Evolutionary conservation across 2,113 vertebrate species (phyloP), one percentile per base, ranked within the genome.

Genomic region (Abramis brama): DNA sequence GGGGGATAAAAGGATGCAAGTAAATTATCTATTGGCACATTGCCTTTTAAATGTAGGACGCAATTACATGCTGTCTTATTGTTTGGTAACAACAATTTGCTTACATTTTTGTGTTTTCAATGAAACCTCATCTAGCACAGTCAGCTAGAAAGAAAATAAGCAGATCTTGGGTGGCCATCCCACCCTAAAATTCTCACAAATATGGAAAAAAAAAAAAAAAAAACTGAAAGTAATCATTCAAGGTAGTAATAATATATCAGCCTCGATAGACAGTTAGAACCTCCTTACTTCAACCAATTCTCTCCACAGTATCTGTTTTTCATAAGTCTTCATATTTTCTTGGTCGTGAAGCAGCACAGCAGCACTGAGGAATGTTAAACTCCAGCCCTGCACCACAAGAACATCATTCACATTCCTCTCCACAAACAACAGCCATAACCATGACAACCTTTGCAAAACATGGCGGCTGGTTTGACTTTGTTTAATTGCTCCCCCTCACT

Each of bases 401-500:
- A 93, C 91, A 93, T 91, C 91, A 90, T 86, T 90, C 91, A 90
- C 94, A 94, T 94, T 95, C 93, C 93, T 94, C 91, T 87, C 89
- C 11, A 83, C 91, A 89, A 92, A 93, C 93, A 91, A 91, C 90
- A 92, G 91, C 87, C 82, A 92, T 95, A 89, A 82, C 93, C 91
- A 93, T 89, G 90, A 92, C 91, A 94, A 95, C 93, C 80, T 88
- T 57, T 87, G 91, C 90, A 92, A 93, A 94, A 93, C 93, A 94
- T 89, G 90, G 90, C 87, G 91, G 90, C 89, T 90, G 87, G 90
- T 92, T 94, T 88, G 89, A 93, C 91, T 93, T 86, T 91, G 91
- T 92, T 93, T 91, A 91, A 92, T 91, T 94, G 93, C 91, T 93
- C 89, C 88, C 89, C 88, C 89, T 89, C 73, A 70, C 33, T 50